These are phyloP conservation scores for Nasua narica DNA, from an alignment of 2,797 vertebrate species.

Conservation along the genomic window DNA sequence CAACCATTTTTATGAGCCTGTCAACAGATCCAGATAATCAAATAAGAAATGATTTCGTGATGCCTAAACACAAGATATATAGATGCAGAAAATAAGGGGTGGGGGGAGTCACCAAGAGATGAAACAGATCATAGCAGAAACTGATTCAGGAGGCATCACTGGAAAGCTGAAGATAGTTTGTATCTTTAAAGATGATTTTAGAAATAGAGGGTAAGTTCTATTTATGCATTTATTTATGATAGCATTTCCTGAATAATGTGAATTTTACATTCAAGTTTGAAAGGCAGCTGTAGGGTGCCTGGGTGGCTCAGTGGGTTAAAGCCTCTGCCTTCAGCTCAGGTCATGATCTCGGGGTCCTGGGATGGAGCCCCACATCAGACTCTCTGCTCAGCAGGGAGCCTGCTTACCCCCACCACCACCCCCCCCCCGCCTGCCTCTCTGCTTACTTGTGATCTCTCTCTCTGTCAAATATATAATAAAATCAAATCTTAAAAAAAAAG, in stretches of 20 bases:
- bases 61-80: background rate
- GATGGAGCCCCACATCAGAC: too few relatives aligned
- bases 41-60: background rate
- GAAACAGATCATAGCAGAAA: background rate
- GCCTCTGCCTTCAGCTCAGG: too few relatives aligned
- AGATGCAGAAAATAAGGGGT: background rate
- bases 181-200: conserved; percentile 16
- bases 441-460: too few relatives aligned
- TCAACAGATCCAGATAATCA: background rate
- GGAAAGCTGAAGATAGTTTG: background rate
- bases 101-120: background rate
- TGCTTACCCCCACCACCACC: too few relatives aligned
- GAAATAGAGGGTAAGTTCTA: background rate
- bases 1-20: background rate
- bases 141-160: background rate
- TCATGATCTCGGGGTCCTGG: too few relatives aligned
- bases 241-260: conserved; percentile 12
- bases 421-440: too few relatives aligned
- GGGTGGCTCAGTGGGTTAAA: too few relatives aligned
- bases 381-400: too few relatives aligned
- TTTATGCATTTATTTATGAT: background rate
- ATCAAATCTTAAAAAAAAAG: too few relatives aligned
- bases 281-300: too few relatives aligned
- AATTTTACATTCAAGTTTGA: conserved; percentile 23
- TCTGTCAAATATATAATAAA: too few relatives aligned